Evolutionary conservation across 1,140 invertebrate genomes (phyloP).

Genomic region (Gonatopus flavifemur): DNA sequence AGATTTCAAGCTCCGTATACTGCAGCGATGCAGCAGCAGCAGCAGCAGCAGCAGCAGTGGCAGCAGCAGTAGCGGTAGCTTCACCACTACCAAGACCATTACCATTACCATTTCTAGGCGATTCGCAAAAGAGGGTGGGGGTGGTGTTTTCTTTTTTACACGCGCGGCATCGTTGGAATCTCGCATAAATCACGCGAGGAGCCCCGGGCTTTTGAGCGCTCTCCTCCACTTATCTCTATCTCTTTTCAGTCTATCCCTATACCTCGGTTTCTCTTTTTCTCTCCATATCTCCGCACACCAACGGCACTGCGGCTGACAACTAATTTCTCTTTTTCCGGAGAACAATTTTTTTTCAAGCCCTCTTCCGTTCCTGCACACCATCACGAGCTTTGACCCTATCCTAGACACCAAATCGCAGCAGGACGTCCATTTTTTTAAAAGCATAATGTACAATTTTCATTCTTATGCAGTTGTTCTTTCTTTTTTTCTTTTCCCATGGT

Average conservation of each 20-base stretch:
- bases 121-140: slow-evolving; percentile 4
- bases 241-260: slow-evolving; percentile 4
- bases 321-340: slow-evolving; percentile 42
- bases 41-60: too few relatives aligned
- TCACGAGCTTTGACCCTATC: too few relatives aligned
- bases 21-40: too few relatives aligned
- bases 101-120: slow-evolving; percentile 31
- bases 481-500: too few relatives aligned
- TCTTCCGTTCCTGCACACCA: too few relatives aligned
- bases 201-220: slow-evolving; percentile 10
- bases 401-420: too few relatives aligned
- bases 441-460: too few relatives aligned
- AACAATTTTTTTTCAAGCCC: slow-evolving; percentile 20
- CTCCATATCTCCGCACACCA: not conserved
- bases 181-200: slow-evolving; percentile 32
- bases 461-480: too few relatives aligned
- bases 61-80: too few relatives aligned
- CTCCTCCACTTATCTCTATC: slow-evolving; percentile 5
- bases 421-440: too few relatives aligned
- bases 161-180: slow-evolving; percentile 17
- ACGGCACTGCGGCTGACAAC: slow-evolving; percentile 38
- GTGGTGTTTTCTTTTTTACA: slow-evolving; percentile 32
- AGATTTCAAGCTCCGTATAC: too few relatives aligned
- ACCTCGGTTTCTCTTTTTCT: slow-evolving; percentile 4
- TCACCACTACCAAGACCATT: too few relatives aligned